phyloP scores from a whole-genome alignment of 2,113 vertebrate species.

The Panthera leo region DNA sequence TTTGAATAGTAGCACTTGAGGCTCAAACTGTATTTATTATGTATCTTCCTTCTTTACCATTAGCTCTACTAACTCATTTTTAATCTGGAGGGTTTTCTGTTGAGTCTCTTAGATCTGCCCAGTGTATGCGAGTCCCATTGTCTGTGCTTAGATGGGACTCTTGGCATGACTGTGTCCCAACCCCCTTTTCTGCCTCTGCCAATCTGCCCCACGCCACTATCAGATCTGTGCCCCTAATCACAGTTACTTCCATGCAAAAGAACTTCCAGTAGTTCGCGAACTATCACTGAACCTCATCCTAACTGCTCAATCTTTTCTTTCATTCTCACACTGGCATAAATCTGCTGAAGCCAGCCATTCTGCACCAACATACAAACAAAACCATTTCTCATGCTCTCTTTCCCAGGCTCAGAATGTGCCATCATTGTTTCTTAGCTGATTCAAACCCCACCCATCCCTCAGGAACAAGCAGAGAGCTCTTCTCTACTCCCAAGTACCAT shows the following conservation, averaged over 20 bases:
- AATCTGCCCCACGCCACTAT: neutral
- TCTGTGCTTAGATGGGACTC: neutral
- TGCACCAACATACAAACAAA: neutral
- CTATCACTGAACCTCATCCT: neutral
- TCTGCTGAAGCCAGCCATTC: conserved; percentile 21
- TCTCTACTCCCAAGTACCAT: neutral
- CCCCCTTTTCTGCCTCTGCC: neutral
- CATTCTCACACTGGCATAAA: neutral
- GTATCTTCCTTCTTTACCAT: neutral
- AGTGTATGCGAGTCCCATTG: neutral
- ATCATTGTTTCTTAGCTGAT: neutral
- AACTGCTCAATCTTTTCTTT: neutral
- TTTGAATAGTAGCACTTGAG: neutral
- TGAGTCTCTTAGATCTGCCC: neutral
- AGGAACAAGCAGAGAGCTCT: neutral
- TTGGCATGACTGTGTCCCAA: neutral
- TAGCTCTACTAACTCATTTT: neutral
- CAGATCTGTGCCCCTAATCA: neutral
- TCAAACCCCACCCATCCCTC: neutral
- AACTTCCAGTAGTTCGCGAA: neutral
- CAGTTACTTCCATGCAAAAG: neutral
- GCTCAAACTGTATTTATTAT: neutral
- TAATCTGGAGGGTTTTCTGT: neutral
- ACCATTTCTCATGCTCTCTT: neutral
- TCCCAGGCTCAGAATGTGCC: neutral